These are phyloP conservation scores for Zhuqinia jingwanae DNA, from an alignment of 2,888 invertebrate genomes.

Conservation along the genomic window DNA sequence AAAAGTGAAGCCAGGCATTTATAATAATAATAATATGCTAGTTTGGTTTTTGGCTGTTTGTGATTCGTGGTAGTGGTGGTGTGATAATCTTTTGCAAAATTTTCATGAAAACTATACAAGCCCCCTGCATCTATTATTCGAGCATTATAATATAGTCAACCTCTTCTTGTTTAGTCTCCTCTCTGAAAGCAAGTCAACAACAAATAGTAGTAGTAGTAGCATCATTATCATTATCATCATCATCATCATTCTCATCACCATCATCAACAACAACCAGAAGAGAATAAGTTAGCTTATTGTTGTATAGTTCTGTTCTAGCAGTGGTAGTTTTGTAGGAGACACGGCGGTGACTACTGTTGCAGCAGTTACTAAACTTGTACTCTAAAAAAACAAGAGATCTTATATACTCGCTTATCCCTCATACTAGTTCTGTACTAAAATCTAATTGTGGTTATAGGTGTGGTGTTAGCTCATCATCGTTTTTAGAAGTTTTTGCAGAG, in stretches of 20 bases:
- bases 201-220: no score
- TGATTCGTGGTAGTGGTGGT: background rate
- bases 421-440: slow-evolving; percentile 10
- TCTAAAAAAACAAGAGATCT: no score
- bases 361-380: slow-evolving; percentile 56
- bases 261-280: slow-evolving; percentile 18
- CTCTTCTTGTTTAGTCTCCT: slow-evolving; percentile 48
- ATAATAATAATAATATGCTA: background rate
- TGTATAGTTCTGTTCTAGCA: slow-evolving; percentile 23
- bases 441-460: slow-evolving; percentile 27
- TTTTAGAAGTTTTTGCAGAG: slow-evolving; percentile 62
- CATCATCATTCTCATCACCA: background rate
- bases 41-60: background rate
- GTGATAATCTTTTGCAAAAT: slow-evolving; percentile 41
- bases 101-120: slow-evolving; percentile 65
- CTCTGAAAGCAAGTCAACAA: slow-evolving; percentile 38
- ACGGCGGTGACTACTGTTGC: background rate
- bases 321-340: slow-evolving; percentile 23
- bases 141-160: no score
- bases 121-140: slow-evolving; percentile 29
- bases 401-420: slow-evolving; percentile 25
- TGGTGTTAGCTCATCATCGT: slow-evolving; percentile 67
- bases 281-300: slow-evolving; percentile 31
- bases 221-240: background rate
- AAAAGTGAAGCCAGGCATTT: background rate